Conservation (phyloP, 92 coral and sea anemone genomes). For the Umimayanthus chanpuru region DNA sequence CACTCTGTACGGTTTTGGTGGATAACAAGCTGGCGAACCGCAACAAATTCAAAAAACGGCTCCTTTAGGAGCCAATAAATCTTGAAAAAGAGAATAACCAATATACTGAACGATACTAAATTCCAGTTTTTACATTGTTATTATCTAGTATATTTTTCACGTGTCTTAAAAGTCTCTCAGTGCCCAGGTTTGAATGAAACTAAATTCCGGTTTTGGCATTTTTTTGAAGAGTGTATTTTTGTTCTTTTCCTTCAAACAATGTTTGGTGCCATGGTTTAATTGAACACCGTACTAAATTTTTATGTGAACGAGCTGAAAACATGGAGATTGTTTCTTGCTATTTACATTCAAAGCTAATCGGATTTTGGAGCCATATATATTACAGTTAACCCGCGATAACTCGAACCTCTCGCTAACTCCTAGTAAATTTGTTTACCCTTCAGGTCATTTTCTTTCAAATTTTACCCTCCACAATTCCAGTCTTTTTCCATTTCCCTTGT, state of each 20-base stretch:
- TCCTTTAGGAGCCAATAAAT: constrained; percentile 41
- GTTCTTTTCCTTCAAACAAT: constrained; percentile 16
- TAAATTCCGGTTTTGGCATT: constrained; percentile 27
- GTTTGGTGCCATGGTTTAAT: constrained; percentile 23
- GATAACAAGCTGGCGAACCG: constrained; percentile 43
- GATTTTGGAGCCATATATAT: constrained; percentile 28
- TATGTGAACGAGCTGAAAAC: constrained; percentile 23
- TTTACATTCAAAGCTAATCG: constrained; percentile 30
- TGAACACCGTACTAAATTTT: constrained; percentile 20
- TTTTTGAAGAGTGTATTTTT: constrained; percentile 17
- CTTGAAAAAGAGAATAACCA: constrained; percentile 38
- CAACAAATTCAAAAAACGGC: constrained; percentile 42
- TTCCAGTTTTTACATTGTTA: constrained; percentile 28
- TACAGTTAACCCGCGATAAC: no score
- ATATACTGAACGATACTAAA: constrained; percentile 28
- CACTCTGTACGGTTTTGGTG: no score
- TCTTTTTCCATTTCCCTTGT: not conserved
- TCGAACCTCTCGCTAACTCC: no score
- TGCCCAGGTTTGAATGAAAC: constrained; percentile 29
- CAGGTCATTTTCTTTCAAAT: no score
- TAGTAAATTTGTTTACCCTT: no score
- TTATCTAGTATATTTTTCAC: constrained; percentile 19
- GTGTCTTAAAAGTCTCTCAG: constrained; percentile 30
- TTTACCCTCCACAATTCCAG: constrained; percentile 1
- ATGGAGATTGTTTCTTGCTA: constrained; percentile 21